Evolutionary conservation across 2,888 invertebrate species (phyloP).

Genomic region (Podabrus alpinus): DNA sequence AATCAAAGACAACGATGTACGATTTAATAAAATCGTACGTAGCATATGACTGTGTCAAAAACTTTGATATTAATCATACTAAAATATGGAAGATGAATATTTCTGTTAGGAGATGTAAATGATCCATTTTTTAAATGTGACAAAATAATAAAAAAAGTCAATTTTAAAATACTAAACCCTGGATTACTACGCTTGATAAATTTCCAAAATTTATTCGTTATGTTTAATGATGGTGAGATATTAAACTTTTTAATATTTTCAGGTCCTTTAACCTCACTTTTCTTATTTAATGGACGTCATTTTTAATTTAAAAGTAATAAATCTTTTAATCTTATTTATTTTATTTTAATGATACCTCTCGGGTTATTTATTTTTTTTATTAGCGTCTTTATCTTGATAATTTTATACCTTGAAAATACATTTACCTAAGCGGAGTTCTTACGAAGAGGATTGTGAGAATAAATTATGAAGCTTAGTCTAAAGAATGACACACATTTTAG

Average conservation of each 20-base stretch:
- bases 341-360: background rate
- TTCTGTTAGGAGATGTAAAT: background rate
- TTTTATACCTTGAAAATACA: background rate
- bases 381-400: background rate
- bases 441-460: background rate
- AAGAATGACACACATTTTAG: background rate
- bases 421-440: background rate
- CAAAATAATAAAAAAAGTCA: background rate
- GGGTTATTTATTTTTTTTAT: background rate
- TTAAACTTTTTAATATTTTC: background rate
- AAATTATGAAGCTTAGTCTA: background rate
- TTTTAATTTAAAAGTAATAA: background rate
- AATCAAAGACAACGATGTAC: background rate
- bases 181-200: background rate
- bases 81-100: background rate
- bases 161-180: background rate
- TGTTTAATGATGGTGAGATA: background rate
- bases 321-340: background rate
- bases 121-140: background rate
- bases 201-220: background rate
- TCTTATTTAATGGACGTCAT: background rate
- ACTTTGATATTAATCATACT: background rate
- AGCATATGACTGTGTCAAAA: background rate
- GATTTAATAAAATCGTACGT: background rate
- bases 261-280: background rate